Evolutionary conservation across 37 sponge, comb jelly and placozoan species (phyloP).

Genomic region (Trichoplax adhaerens): DNA sequence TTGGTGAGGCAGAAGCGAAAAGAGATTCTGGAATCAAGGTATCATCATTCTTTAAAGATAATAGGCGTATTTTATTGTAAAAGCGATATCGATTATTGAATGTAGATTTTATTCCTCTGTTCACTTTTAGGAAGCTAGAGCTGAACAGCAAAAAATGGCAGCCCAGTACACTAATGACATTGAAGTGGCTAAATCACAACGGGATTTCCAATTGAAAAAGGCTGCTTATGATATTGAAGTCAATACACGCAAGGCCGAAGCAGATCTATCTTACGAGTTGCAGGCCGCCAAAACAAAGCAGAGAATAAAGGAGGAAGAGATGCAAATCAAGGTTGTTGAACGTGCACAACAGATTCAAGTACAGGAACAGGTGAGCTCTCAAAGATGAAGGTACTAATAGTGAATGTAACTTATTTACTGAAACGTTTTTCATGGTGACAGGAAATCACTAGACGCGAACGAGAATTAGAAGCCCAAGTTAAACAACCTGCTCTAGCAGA

Average conservation of each 20-base stretch:
- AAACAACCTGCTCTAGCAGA: conserved; percentile 24
- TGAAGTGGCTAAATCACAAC: conserved; percentile 10
- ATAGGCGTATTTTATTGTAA: background rate
- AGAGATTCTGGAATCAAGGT: conserved; percentile 31
- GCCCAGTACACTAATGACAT: conserved; percentile 18
- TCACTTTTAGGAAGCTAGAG: conserved; percentile 12
- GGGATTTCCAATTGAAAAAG: conserved; percentile 23
- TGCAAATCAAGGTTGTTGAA: conserved; percentile 36
- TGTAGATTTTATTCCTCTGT: background rate
- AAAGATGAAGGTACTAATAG: too few relatives aligned
- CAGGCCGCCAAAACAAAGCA: conserved; percentile 32
- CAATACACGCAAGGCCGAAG: conserved; percentile 21
- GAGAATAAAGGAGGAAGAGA: conserved; percentile 25
- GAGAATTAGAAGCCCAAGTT: conserved; percentile 25
- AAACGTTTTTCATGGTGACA: too few relatives aligned
- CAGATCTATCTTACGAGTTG: conserved; percentile 22
- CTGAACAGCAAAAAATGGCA: conserved; percentile 19
- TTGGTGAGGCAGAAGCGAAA: conserved; percentile 23
- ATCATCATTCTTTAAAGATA: background rate
- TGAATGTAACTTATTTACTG: too few relatives aligned
- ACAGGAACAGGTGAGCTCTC: conserved; percentile 9
- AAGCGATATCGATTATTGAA: background rate
- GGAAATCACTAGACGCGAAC: conserved; percentile 21
- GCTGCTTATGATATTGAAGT: conserved; percentile 25
- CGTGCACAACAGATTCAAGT: conserved; percentile 19